A percentile compares a stretch with the other conserved stretches of the same genome.
Evolutionary conservation across 2,113 vertebrate species (phyloP).

Genomic region (Saguinus imperator): DNA sequence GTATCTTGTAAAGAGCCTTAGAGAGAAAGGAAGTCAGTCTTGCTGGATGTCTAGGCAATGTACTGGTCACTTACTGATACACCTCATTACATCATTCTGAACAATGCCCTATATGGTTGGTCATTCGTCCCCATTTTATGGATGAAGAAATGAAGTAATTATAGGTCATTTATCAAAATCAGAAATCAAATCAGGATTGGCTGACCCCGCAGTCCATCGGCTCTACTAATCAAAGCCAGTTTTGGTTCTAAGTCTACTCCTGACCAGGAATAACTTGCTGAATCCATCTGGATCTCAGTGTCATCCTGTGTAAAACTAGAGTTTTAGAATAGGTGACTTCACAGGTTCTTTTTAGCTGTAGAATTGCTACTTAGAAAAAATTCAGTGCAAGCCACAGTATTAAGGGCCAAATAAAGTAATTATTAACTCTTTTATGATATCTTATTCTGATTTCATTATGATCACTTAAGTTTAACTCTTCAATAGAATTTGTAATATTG

Average conservation of each 20-base stretch:
- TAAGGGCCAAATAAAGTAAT: neutral
- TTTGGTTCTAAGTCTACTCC: neutral
- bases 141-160: neutral
- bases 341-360: neutral
- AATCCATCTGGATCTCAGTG: neutral
- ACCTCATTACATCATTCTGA: neutral
- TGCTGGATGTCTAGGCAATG: neutral
- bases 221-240: neutral
- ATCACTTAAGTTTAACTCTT: neutral
- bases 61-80: accelerated
- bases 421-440: neutral
- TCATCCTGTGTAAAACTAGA: neutral
- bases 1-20: neutral
- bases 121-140: neutral
- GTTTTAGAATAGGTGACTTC: neutral
- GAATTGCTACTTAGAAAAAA: neutral
- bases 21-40: neutral
- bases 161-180: neutral
- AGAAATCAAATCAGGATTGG: neutral
- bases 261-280: neutral
- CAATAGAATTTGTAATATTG: neutral
- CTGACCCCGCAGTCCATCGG: neutral
- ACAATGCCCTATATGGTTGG: accelerated
- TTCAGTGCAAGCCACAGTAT: neutral
- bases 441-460: neutral